Conservation (phyloP, 2,888 invertebrate genomes). For the Cephus pygmeus region DNA sequence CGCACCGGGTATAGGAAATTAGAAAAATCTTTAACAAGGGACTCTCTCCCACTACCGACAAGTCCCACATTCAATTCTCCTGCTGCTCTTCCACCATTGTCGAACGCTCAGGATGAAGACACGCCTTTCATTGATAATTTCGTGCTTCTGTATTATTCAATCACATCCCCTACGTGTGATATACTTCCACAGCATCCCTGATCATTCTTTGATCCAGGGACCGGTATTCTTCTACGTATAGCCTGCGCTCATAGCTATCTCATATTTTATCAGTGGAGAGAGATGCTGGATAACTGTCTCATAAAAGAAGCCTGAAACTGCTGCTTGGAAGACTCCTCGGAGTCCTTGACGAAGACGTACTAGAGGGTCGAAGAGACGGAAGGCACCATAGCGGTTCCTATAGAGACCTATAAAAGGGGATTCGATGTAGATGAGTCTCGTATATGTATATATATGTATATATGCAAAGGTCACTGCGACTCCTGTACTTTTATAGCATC, state of each 20-base stretch:
- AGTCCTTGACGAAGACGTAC: neutral
- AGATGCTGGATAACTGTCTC: neutral
- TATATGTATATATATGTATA: no score
- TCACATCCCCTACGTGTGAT: no score
- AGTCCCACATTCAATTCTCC: no score
- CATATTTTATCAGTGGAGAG: neutral
- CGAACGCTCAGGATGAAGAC: neutral
- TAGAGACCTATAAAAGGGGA: neutral
- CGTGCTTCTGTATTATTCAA: no score
- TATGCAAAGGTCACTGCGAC: no score
- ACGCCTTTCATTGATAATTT: neutral
- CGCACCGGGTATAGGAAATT: neutral
- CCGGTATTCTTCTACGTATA: neutral
- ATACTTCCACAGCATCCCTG: neutral
- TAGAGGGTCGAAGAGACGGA: neutral
- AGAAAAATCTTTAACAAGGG: neutral
- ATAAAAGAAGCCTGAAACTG: neutral
- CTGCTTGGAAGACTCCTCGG: neutral
- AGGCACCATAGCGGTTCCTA: neutral
- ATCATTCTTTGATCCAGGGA: neutral
- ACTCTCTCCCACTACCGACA: no score
- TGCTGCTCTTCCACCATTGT: no score
- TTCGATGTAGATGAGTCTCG: neutral
- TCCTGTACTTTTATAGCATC: no score
- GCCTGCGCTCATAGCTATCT: neutral